Evolutionary conservation across 1,140 invertebrate species (phyloP).

Genomic region (Ips nitidus): DNA sequence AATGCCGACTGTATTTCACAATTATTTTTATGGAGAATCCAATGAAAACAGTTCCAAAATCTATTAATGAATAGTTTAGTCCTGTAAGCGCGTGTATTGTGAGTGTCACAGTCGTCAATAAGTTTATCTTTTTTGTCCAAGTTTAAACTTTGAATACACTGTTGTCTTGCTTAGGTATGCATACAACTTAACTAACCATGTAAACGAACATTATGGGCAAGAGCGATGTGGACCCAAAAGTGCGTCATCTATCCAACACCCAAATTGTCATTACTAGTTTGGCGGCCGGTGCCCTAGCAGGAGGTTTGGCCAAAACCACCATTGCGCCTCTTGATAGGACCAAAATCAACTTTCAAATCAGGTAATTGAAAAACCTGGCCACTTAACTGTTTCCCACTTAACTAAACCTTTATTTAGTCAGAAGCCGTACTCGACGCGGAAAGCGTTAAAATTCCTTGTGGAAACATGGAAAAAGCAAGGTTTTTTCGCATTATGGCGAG

Average conservation of each 20-base stretch:
- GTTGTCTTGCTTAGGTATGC: no score
- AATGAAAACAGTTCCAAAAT: no score
- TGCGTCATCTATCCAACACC: constrained; percentile 50
- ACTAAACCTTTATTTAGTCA: constrained; percentile 55
- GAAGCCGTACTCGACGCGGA: constrained; percentile 75
- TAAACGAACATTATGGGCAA: constrained; percentile 42
- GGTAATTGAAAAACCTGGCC: constrained; percentile 53
- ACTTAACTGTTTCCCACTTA: constrained; percentile 1
- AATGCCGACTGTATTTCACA: no score
- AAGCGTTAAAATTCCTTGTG: constrained; percentile 77
- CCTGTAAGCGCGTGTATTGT: no score
- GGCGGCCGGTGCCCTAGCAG: constrained; percentile 83
- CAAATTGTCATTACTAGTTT: constrained; percentile 69
- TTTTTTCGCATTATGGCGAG: constrained; percentile 85
- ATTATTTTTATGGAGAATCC: no score
- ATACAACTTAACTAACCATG: neutral
- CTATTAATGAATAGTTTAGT: no score
- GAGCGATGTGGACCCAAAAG: constrained; percentile 27
- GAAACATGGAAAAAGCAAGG: constrained; percentile 74
- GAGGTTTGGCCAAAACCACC: constrained; percentile 91
- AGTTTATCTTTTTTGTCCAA: no score
- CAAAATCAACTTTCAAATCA: constrained; percentile 97
- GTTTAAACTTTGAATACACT: no score
- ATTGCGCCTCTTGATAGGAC: constrained; percentile 97
- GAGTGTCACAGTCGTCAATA: no score